Percentiles rank a stretch among this genome's conserved stretches.
phyloP scores from a whole-genome alignment of 2,113 vertebrate genomes.

The Irena cyanogastra region DNA sequence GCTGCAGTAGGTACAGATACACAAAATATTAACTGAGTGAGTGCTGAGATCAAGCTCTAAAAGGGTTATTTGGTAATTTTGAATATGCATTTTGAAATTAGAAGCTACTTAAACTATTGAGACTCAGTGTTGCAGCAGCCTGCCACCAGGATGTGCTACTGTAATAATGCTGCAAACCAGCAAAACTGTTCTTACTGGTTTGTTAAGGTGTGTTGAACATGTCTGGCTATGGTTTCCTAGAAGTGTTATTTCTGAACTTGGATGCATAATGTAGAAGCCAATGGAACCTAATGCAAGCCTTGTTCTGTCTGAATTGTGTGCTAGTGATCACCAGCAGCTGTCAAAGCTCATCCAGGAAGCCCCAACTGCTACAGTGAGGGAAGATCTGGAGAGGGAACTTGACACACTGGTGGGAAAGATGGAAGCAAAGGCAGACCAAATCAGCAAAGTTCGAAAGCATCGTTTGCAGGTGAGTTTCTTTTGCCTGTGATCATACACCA shows the following conservation, averaged over 20 bases:
- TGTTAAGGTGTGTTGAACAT: accelerated
- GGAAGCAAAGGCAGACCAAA: conserved; percentile 93
- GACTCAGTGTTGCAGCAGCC: not conserved
- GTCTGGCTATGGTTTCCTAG: not conserved
- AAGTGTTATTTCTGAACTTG: not conserved
- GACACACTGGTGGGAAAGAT: conserved; percentile 85
- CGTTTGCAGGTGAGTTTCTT: conserved; percentile 75
- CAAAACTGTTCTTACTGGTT: not conserved
- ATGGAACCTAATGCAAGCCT: not conserved
- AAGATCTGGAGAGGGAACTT: conserved; percentile 80
- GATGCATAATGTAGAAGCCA: not conserved
- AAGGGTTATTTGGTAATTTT: not conserved
- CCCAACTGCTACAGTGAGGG: conserved; percentile 70
- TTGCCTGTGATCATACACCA: not conserved
- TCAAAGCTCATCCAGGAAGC: conserved; percentile 78
- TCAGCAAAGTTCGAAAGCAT: conserved; percentile 85
- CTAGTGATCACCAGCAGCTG: conserved; percentile 85
- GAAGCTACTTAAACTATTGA: not conserved
- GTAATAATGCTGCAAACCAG: not conserved
- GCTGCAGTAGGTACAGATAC: not conserved
- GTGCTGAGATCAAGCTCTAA: not conserved
- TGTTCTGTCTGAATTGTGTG: not conserved
- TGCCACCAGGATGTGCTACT: not conserved
- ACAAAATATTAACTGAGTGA: not conserved
- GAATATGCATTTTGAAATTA: not conserved